Evolutionary conservation across 2,888 invertebrate genomes (phyloP).

Genomic region (Flexamia atlantica): DNA sequence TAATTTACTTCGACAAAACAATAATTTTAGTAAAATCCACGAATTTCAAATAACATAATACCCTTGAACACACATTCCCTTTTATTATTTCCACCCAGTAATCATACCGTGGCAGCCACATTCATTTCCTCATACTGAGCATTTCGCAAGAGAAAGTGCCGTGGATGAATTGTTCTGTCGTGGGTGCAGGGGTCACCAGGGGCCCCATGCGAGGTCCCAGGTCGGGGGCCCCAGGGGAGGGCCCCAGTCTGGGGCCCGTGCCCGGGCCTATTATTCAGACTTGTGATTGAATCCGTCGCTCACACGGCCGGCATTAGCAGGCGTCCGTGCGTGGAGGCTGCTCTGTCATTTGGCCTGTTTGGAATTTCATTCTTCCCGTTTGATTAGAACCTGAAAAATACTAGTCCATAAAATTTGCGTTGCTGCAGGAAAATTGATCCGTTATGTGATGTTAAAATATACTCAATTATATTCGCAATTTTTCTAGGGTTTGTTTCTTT

Average conservation of each 20-base stretch:
- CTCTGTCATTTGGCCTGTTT: slow-evolving; percentile 14
- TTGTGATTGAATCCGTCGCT: background rate
- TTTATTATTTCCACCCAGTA: no score
- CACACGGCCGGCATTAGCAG: background rate
- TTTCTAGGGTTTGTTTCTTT: no score
- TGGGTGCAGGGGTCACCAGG: background rate
- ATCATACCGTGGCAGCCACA: background rate
- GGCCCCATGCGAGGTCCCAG: background rate
- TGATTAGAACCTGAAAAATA: background rate
- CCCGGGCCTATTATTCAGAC: background rate
- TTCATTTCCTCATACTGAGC: background rate
- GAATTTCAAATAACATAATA: no score
- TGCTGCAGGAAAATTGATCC: background rate
- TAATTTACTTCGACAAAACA: no score
- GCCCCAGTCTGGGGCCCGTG: background rate
- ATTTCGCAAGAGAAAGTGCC: background rate
- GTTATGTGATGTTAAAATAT: no score
- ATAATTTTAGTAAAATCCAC: no score
- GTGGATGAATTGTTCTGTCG: background rate
- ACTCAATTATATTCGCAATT: no score
- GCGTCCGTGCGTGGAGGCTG: slow-evolving; percentile 1
- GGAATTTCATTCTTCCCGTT: slow-evolving; percentile 6
- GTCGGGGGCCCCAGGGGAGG: no score
- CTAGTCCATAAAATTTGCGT: background rate
- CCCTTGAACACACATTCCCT: no score